Base-by-base conservation (phyloP, 2,888 invertebrate genomes). In the Brachynemurus nebulosus region DNA sequence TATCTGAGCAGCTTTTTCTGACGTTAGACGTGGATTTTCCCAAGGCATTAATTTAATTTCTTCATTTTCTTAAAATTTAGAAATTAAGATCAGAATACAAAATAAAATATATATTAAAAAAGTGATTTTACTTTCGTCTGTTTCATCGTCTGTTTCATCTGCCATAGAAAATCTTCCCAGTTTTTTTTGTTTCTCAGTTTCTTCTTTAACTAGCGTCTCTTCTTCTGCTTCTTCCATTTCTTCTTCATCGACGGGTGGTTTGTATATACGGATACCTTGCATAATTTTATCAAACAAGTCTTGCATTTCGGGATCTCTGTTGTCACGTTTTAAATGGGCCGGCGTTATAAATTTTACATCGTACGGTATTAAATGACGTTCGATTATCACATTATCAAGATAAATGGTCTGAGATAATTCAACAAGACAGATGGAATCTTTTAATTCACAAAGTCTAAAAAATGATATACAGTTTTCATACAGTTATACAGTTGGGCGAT, bases 391-490 rank as follows among this genome's bases (percentile, higher is more conserved):
- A 20, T 37, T 20, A 19, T 37, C 37, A 11, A 37, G 20, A 20
- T 37, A 37, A 18, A 20, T 11, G 9, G 20, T 12, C 12, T 37
- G 19, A 6, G 19, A 37, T 8, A 37, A 20, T 6, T 14, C 37
- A 9, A 37, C n/a, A 8, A 18, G 12, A 3, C 20, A 19, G 8
- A 37, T 17, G 2, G 20, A 19, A 12, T 37, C 20, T 19, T 37
- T 37, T 5, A 37, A 11, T 20, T 37, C 37, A 19, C 18, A 37
- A 37, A 37, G 37, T 5, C 37, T 37, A 12, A 8, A 19, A 37
- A n/a, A n/a, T n/a, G n/a, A n/a, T n/a, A n/a, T n/a, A n/a, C n/a
- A n/a, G n/a, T n/a, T n/a, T n/a, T n/a, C n/a, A n/a, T n/a, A n/a
- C n/a, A n/a, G n/a, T n/a, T n/a, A n/a, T n/a, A n/a, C n/a, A n/a